Conservation (phyloP, 2,888 invertebrate genomes). For the Flabesymbios commensalis region DNA sequence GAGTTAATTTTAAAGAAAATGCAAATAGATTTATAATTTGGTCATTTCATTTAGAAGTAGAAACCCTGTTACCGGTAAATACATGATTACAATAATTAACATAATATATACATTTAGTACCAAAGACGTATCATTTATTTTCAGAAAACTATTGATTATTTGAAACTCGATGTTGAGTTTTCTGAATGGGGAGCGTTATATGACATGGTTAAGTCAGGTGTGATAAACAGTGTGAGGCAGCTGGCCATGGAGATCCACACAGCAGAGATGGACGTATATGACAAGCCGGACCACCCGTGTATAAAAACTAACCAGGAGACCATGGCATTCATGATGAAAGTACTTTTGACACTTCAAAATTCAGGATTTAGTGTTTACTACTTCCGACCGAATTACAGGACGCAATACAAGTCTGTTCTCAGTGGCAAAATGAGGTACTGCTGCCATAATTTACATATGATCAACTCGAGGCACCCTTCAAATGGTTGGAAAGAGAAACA, state of each 20-base stretch:
- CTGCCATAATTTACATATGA: conserved; percentile 37
- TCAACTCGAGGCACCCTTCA: conserved; percentile 36
- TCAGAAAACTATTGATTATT: conserved; percentile 54
- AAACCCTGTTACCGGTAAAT: no score
- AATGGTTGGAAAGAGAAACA: no score
- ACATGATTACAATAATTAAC: no score
- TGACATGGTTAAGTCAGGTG: conserved; percentile 29
- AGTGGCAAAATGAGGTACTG: conserved; percentile 31
- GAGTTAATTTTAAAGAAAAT: no score
- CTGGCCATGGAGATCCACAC: conserved; percentile 36
- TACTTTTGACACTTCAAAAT: conserved; percentile 24
- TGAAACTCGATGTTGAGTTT: conserved; percentile 61
- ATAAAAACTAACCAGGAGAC: conserved; percentile 32
- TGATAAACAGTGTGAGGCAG: conserved; percentile 29
- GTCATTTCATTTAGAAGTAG: no score
- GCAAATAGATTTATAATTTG: no score
- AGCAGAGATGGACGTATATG: conserved; percentile 37
- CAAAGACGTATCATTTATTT: no score
- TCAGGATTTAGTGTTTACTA: conserved; percentile 32
- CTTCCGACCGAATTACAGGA: conserved; percentile 35
- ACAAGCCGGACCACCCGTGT: conserved; percentile 25
- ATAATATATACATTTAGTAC: no score
- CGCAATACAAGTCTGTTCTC: conserved; percentile 28
- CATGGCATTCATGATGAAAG: conserved; percentile 32
- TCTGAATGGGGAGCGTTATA: conserved; percentile 55